Evolutionary conservation across 2,113 vertebrate genomes (phyloP).

Genomic region (Tenebrosternarchus preto): DNA sequence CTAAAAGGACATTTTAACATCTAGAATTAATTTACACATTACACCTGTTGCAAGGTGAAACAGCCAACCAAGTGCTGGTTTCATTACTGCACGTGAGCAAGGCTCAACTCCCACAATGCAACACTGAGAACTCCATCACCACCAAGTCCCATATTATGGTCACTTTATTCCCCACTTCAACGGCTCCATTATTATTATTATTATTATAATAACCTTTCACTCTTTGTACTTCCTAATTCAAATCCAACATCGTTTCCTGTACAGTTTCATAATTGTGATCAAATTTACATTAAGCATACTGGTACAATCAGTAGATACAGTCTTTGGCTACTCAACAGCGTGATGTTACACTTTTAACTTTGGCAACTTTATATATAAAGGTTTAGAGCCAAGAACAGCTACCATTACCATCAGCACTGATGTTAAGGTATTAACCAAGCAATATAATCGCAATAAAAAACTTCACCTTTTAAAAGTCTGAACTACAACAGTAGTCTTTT

Average conservation of each 20-base stretch:
- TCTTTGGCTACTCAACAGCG: slow-evolving; percentile 30
- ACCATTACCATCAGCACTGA: slow-evolving; percentile 15
- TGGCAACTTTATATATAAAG: slow-evolving; percentile 24
- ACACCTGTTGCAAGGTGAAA: background rate
- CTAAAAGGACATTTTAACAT: background rate
- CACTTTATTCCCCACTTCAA: background rate
- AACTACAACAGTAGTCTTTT: slow-evolving; percentile 14
- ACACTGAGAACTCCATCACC: too few species aligned
- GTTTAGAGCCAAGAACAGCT: slow-evolving; percentile 21
- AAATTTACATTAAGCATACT: slow-evolving; percentile 3
- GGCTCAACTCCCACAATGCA: too few species aligned
- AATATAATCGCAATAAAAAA: slow-evolving; percentile 19
- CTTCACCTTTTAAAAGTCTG: background rate
- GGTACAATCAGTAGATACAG: slow-evolving; percentile 10
- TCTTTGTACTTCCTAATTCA: slow-evolving; percentile 64
- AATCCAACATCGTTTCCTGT: slow-evolving; percentile 1
- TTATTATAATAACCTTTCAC: slow-evolving; percentile 68
- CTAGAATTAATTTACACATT: background rate
- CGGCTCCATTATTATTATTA: slow-evolving; percentile 17
- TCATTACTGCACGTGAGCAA: background rate
- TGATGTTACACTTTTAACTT: slow-evolving; percentile 15
- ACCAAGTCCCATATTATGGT: background rate
- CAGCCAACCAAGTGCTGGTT: background rate
- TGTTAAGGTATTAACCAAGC: slow-evolving; percentile 12
- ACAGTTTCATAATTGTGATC: background rate